A percentile compares a stretch with the other conserved stretches of the same genome.
These are phyloP conservation scores for Hecatera dysodea DNA, from an alignment of 2,888 invertebrate species.

Conservation along the genomic window DNA sequence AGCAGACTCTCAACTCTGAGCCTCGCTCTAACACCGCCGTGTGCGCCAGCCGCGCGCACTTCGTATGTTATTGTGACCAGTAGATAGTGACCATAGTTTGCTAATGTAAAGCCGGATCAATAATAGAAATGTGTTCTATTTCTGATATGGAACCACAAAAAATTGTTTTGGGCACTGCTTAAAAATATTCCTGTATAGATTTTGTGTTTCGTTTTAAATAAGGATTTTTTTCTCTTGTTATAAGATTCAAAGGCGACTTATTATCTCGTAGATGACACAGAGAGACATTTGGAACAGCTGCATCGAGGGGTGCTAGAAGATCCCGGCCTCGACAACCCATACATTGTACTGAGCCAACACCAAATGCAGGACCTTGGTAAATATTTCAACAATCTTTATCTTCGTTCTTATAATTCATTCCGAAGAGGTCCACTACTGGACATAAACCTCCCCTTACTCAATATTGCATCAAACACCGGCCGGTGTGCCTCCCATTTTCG, in stretches of 20 bases:
- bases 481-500: neutral
- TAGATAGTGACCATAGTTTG: no score
- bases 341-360: conserved; percentile 87
- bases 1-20: no score
- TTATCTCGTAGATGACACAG: conserved; percentile 77
- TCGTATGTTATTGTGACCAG: no score
- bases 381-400: neutral
- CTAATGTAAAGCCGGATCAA: no score
- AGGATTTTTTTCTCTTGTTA: no score
- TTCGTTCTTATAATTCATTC: neutral
- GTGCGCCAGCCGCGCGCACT: no score
- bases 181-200: neutral
- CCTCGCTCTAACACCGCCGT: no score
- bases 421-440: neutral
- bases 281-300: conserved; percentile 83
- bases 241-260: neutral
- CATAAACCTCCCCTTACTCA: no score
- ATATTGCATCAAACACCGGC: neutral
- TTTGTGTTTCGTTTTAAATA: neutral
- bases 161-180: no score
- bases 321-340: conserved; percentile 80
- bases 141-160: no score
- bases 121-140: no score
- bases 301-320: conserved; percentile 85
- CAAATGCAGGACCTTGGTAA: conserved; percentile 89